Evolutionary conservation across 2,797 vertebrate genomes (phyloP).

Genomic region (Channallabes apus): DNA sequence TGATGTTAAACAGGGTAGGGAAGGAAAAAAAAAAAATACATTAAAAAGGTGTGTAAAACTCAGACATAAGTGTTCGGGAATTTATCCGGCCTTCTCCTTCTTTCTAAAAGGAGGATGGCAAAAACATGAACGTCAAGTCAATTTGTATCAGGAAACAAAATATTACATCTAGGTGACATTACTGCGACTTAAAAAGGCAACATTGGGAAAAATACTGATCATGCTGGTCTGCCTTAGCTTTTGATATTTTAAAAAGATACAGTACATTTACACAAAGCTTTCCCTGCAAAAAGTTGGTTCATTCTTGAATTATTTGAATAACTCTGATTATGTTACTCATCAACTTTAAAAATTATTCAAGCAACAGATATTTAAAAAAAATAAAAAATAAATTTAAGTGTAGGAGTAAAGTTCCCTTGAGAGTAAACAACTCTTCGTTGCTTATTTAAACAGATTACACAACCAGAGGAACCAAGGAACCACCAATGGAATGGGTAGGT

Average conservation of each 20-base stretch:
- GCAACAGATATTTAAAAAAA: not conserved
- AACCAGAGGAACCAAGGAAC: not conserved
- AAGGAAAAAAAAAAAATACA: not conserved
- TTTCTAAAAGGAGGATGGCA: not conserved
- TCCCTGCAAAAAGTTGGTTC: not conserved
- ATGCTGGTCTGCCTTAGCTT: not conserved
- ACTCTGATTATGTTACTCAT: not conserved
- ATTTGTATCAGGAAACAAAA: not conserved
- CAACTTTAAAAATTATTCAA: not conserved
- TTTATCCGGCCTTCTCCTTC: not conserved
- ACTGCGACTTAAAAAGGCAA: too few species aligned
- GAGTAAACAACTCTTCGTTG: too few species aligned
- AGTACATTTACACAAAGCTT: not conserved
- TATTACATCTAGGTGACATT: not conserved
- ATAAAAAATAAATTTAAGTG: not conserved
- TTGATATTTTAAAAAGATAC: not conserved
- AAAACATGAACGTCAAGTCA: not conserved
- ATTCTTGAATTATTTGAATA: not conserved
- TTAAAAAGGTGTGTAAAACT: conserved; percentile 5
- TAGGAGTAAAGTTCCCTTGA: not conserved
- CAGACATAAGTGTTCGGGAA: not conserved
- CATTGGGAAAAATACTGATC: not conserved
- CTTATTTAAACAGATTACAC: conserved; percentile 17
- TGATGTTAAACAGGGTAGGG: conserved; percentile 58
- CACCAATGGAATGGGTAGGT: not conserved